These are phyloP conservation scores for Phyllostomus discolor DNA, from an alignment of 2,113 vertebrate species.

Conservation along the genomic window DNA sequence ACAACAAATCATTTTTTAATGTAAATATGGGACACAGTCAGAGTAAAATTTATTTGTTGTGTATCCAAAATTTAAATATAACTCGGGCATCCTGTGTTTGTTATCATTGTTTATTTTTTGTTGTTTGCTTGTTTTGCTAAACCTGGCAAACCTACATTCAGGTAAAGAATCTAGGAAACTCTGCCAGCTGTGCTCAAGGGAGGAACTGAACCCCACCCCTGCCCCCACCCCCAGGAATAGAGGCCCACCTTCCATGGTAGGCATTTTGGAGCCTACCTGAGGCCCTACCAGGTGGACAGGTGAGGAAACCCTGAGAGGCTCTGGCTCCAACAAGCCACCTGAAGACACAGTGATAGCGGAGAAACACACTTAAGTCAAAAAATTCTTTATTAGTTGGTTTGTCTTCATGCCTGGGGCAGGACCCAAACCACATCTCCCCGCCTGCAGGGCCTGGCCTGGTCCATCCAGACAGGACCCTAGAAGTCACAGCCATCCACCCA, in stretches of 20 bases:
- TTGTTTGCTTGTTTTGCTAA: background rate
- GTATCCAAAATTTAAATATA: background rate
- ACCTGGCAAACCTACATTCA: background rate
- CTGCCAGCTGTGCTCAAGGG: background rate
- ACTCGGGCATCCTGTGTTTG: background rate
- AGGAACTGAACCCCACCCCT: background rate
- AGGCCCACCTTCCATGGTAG: background rate
- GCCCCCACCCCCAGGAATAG: background rate
- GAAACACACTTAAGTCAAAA: background rate
- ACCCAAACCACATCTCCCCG: background rate
- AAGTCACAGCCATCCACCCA: constrained; percentile 68
- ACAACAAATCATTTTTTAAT: background rate
- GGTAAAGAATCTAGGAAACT: background rate
- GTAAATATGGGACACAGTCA: background rate
- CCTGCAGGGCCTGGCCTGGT: background rate
- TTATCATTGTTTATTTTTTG: background rate
- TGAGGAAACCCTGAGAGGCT: background rate
- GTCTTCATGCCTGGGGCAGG: background rate
- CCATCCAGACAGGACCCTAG: constrained; percentile 32
- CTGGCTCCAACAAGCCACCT: background rate
- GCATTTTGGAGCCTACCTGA: background rate
- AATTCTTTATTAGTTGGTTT: constrained; percentile 54
- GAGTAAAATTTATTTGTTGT: background rate
- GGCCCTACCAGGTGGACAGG: background rate
- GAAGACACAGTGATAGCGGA: background rate